Evolutionary conservation across 2,113 vertebrate genomes (phyloP).

Genomic region (Psilopsiagon aymara): DNA sequence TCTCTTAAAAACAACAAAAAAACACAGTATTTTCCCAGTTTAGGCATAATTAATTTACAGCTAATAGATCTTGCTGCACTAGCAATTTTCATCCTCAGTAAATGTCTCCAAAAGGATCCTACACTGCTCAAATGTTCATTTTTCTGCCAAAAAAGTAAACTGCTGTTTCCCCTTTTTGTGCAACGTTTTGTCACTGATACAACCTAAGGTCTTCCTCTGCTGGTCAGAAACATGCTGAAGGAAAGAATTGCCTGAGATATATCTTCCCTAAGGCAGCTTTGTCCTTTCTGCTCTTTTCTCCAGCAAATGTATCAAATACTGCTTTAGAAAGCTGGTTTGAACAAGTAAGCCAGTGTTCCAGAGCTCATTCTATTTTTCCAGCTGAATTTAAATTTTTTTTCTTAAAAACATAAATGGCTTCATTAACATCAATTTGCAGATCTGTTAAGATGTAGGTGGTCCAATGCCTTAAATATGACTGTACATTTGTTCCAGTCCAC

Average conservation of each 20-base stretch:
- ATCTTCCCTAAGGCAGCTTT: not conserved
- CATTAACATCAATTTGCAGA: slow-evolving; percentile 50
- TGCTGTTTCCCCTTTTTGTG: not conserved
- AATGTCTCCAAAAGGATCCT: not conserved
- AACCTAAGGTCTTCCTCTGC: not conserved
- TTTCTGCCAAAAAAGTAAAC: not conserved
- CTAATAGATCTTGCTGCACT: not conserved
- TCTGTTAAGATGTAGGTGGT: slow-evolving; percentile 61
- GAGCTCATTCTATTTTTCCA: slow-evolving; percentile 66
- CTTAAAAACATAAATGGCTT: slow-evolving; percentile 15
- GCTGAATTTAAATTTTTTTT: slow-evolving; percentile 50
- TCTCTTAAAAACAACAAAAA: not conserved
- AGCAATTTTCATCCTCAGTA: not conserved
- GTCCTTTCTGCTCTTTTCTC: slow-evolving; percentile 27
- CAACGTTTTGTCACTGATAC: not conserved
- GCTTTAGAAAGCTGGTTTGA: slow-evolving; percentile 40
- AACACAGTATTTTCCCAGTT: not conserved
- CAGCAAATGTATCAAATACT: not conserved
- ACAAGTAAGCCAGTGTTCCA: slow-evolving; percentile 52
- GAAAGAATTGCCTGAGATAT: not conserved
- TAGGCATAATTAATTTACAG: not conserved
- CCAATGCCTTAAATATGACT: slow-evolving; percentile 40
- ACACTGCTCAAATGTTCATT: not conserved
- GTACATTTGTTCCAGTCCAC: slow-evolving; percentile 12
- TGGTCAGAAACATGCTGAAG: not conserved